Evolutionary conservation across 2,888 invertebrate genomes (phyloP), one percentile per base, ranked within the genome.

Genomic region (Lasioglossum morio): DNA sequence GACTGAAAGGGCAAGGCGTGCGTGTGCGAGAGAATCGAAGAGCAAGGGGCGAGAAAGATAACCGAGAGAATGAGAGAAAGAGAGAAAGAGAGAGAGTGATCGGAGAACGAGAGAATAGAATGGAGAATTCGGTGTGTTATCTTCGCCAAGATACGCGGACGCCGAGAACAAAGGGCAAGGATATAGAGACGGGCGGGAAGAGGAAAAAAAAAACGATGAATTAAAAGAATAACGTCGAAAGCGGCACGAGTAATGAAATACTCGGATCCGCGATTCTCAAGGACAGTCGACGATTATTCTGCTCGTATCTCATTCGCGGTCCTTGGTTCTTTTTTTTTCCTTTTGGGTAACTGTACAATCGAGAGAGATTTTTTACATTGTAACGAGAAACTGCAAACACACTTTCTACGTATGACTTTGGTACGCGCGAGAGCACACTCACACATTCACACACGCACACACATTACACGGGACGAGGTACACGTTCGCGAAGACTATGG

Each of bases 321-420:
- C 87, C 90, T 94, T 92, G 85, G 89, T 30, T 63, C 60, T 91
- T 91, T 89, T 85, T 79, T 84, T 85, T 86, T 85, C 88, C 27
- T 16, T 63, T 63, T 63, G 60, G 60, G 81, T 91, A 89, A 91
- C 93, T 92, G 91, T 93, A 93, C 91, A 90, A 93, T 93, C 86
- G 87, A 90, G 78, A 88, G 73, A 83, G 34, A 34, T 23, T 90
- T 91, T 90, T 91, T 53, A 91, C 80, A 84, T 92, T 92, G 90
- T 92, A 92, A 92, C 91, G 88, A 92, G 90, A 90, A 91, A 92
- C 91, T 91, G 92, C 91, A 91, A 91, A 91, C 92, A 87, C 82
- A 66, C 66, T 66, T 89, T 88, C 87, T 87, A 87, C 66, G 85
- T 87, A 90, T 88, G 87, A 90, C 82, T 84, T 91, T 86, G 88